Conservation (phyloP, 2,888 invertebrate genomes). For the Philaethria dido region DNA sequence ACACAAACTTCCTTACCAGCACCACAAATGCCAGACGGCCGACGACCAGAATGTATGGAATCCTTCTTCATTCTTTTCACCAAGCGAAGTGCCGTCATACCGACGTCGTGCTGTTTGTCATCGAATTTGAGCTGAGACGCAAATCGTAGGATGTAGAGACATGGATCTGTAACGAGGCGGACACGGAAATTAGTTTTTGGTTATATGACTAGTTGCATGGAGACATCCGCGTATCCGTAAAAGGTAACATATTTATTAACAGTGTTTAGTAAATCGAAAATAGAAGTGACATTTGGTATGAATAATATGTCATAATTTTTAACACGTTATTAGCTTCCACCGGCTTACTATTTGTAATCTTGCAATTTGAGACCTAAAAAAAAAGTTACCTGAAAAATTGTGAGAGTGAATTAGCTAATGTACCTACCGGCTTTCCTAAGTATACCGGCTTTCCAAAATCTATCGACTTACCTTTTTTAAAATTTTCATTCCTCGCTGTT, state of each 20-base stretch:
- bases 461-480: too few species aligned
- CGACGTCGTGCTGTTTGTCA: slow-evolving; percentile 96
- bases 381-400: too few species aligned
- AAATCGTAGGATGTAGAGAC: slow-evolving; percentile 97
- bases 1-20: slow-evolving; percentile 86
- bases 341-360: too few species aligned
- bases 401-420: too few species aligned
- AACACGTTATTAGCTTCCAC: too few species aligned
- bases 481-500: too few species aligned
- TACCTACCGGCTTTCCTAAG: too few species aligned
- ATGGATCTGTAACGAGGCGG: slow-evolving; percentile 89
- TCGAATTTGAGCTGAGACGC: slow-evolving; percentile 96
- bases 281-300: not conserved
- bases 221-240: not conserved
- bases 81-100: slow-evolving; percentile 95
- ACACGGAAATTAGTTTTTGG: not conserved
- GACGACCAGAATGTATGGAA: slow-evolving; percentile 97
- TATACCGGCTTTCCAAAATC: too few species aligned
- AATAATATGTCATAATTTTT: not conserved
- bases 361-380: too few species aligned
- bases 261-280: not conserved
- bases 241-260: slow-evolving; percentile 6
- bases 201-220: not conserved
- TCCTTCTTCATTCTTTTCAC: slow-evolving; percentile 99
- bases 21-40: slow-evolving; percentile 98